A percentile compares a stretch with the other conserved stretches of the same genome.
Evolutionary conservation across 1,140 invertebrate genomes (phyloP).

Genomic region (Aleiodes sp.): DNA sequence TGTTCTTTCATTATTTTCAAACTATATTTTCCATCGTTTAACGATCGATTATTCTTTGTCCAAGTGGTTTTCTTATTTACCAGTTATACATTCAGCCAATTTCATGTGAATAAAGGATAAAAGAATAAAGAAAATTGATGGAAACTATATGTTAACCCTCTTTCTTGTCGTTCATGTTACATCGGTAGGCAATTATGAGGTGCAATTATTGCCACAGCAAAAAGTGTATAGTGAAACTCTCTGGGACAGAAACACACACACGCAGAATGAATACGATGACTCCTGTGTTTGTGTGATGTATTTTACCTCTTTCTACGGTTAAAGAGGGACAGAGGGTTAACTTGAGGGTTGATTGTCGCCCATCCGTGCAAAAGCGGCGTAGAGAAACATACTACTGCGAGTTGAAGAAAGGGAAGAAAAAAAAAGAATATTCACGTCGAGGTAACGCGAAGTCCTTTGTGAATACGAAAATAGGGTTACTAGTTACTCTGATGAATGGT

Average conservation of each 20-base stretch:
- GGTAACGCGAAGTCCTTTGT: constrained; percentile 44
- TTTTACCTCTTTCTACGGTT: neutral
- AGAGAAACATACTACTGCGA: neutral
- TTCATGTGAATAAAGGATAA: constrained; percentile 17
- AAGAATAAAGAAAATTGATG: too few species aligned
- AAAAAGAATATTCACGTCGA: constrained; percentile 13
- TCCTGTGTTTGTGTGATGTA: too few species aligned
- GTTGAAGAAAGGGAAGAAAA: neutral
- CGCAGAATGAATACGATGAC: too few species aligned
- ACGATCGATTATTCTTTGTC: constrained; percentile 29
- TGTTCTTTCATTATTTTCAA: neutral
- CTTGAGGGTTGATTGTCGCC: constrained; percentile 38
- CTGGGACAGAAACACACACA: too few species aligned
- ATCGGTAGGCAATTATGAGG: constrained; percentile 6
- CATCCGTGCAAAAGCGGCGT: neutral
- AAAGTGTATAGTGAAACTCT: constrained; percentile 45
- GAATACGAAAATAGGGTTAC: constrained; percentile 47
- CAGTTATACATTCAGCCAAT: constrained; percentile 38
- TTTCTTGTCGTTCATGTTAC: neutral
- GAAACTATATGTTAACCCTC: neutral
- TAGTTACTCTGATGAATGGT: neutral
- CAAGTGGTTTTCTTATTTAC: constrained; percentile 42
- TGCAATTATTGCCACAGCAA: constrained; percentile 44
- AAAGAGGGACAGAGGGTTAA: neutral
- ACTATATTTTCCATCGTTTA: constrained; percentile 39